Percentiles rank a stretch among this genome's conserved stretches.
These are phyloP conservation scores for Camelus bactrianus DNA, from an alignment of 2,113 vertebrate species.

Conservation along the genomic window DNA sequence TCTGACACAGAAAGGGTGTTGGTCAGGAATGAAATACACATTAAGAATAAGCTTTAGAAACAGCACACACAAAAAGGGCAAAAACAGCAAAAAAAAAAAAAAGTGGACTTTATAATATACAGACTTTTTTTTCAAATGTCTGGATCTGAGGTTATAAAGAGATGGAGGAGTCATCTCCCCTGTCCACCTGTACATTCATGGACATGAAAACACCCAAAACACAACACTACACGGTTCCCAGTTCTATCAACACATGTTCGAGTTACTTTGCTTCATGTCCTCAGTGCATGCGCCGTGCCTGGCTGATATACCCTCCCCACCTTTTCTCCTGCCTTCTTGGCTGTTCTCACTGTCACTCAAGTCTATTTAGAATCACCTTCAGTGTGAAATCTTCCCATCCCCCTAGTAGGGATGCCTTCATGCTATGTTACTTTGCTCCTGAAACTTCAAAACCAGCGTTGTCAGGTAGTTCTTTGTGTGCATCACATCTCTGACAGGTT, in stretches of 20 bases:
- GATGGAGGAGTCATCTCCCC: not conserved
- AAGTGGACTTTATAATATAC: not conserved
- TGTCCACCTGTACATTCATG: not conserved
- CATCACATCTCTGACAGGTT: not conserved
- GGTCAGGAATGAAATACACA: slow-evolving; percentile 4
- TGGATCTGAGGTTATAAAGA: slow-evolving; percentile 11
- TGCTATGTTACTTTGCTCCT: not conserved
- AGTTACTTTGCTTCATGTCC: not conserved
- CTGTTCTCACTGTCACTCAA: not conserved
- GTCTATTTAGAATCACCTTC: not conserved
- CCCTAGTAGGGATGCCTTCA: not conserved
- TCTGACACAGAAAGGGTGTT: slow-evolving; percentile 2
- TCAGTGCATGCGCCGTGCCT: fast-evolving
- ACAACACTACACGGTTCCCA: not conserved
- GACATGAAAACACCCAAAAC: not conserved
- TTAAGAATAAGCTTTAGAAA: slow-evolving; percentile 39
- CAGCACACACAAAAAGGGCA: not conserved
- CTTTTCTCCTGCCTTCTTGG: not conserved
- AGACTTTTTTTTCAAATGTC: not conserved
- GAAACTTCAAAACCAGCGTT: not conserved
- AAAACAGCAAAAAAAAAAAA: not conserved
- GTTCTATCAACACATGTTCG: not conserved
- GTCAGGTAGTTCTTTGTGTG: not conserved
- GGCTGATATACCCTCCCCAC: fast-evolving
- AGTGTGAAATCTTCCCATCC: not conserved